These are phyloP conservation scores for Babyrousa celebensis DNA, from an alignment of 2,797 vertebrate genomes.

Conservation along the genomic window DNA sequence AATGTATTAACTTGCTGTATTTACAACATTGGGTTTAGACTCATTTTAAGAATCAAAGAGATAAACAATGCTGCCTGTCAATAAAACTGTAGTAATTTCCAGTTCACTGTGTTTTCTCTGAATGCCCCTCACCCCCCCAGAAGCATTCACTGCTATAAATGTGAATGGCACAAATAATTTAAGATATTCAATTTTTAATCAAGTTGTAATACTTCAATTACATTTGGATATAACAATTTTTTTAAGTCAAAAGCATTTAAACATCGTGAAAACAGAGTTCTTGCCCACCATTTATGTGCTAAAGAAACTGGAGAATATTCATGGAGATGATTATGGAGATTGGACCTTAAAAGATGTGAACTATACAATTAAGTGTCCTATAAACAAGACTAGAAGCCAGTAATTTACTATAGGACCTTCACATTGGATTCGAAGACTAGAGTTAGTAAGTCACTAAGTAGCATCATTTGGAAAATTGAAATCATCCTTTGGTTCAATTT, in stretches of 20 bases:
- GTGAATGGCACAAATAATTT: background rate
- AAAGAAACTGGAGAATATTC: conserved; percentile 19
- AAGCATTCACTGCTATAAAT: background rate
- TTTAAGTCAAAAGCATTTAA: conserved; percentile 10
- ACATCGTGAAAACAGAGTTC: background rate
- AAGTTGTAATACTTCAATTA: background rate
- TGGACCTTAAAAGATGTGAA: conserved; percentile 42
- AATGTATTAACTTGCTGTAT: background rate
- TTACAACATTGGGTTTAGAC: background rate
- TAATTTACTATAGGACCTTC: conserved; percentile 58
- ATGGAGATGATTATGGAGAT: conserved; percentile 24
- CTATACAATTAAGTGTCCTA: conserved; percentile 23
- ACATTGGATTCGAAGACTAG: background rate
- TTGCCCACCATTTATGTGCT: background rate
- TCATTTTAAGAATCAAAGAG: background rate
- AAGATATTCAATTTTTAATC: background rate
- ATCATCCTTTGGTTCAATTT: conserved; percentile 47
- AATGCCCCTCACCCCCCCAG: rapidly evolving
- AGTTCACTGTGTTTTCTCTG: background rate
- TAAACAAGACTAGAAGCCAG: background rate
- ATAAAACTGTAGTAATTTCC: background rate
- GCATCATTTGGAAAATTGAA: conserved; percentile 56
- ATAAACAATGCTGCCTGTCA: background rate
- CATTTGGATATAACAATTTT: background rate
- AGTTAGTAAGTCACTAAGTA: conserved; percentile 58